Base-by-base conservation (phyloP, 2,888 invertebrate species). In the Lasioglossum lativentre region DNA sequence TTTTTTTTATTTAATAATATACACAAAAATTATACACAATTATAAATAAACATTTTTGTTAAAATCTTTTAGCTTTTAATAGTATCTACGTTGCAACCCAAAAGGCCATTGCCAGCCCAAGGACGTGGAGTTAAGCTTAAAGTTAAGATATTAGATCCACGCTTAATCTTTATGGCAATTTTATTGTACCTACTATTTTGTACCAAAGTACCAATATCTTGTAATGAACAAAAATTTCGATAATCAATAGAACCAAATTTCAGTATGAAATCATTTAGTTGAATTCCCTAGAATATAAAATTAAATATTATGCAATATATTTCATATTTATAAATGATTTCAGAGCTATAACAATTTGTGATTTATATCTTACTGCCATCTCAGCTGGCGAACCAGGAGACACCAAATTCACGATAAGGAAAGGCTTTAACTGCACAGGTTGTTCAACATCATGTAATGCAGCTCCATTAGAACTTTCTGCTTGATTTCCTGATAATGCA, bases 341-440 rank as follows among this genome's bases (percentile, higher is more conserved):
- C 19, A 63, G 3, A 19, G 72, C 38, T 59, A 42, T 52, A 23
- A 52, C 6, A 75, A 12, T 76, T 30, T 27, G 30, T 70, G 63
- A 27, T 27, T 45, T 79, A 59, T 47, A 81, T 70, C 96, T 96
- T 95, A 98, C 98, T 76, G 98, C 98, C 89, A 96, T 94, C 92
- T 97, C 97, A n/a, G 98, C 98, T 19, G 98, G 98, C 0, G 98
- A 98, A 42, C 97, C 97, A 73, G 96, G 95, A 73, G 97, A 97
- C 10, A 99, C 97, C 78, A 97, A 94, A 85, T 97, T 97, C 1
- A 99, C 96, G 90, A 96, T 96, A 0, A 97, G 97, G 95, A 99
- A 97, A 16, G 97, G 96, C 80, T 92, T 95, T 66, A 92, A 85
- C 88, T 90, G 63, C 74, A 93, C 84, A 75, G 92, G 86, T 77